Evolutionary conservation across 2,113 vertebrate genomes (phyloP), one percentile per base, ranked within the genome.

Genomic region (Orthochromis malagaraziensis): DNA sequence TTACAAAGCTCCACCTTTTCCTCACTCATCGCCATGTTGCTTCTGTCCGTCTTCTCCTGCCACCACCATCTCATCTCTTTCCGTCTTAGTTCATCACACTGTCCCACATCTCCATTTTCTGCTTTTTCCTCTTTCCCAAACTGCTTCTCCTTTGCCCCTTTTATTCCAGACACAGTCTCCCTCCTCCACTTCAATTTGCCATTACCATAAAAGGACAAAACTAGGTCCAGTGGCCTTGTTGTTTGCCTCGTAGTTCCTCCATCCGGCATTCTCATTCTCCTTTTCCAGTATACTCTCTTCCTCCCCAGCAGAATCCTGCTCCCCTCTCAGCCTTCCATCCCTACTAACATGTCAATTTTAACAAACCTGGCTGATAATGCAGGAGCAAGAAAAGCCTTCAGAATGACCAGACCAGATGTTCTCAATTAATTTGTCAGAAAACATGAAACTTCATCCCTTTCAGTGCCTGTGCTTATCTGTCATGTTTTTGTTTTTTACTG

Each of bases 141-240:
- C 31, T 60, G 38, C 9, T 68, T 53, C 45, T 79, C n/a, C 75
- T 81, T 38, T 24, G 60, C 82, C 82, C 54, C 47, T 54, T 85
- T 55, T 89, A 19, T 83, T 84, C 85, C 89, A 93, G 88, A 92
- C 85, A 81, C 45, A 85, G 79, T 84, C 82, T 84, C 60, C 82
- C 89, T 91, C 83, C 84, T 83, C 82, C 89, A 86, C 55, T 80
- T 86, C 75, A 82, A 47, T 94, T 94, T 92, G 90, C 89, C 88
- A 86, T 94, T 84, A 93, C 96, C 94, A 94, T 96, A 96, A 94
- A 96, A 95, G 96, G 96, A 87, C 42, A 95, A 91, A 95, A 89
- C 45, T 63, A 79, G 86, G 68, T 84, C 83, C 29, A 58, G 90
- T 63, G 86, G 79, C 84, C 29, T 58, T 21, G 29, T 77, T 8